These are phyloP conservation scores for Hirudinaria manillensis DNA, from an alignment of 2,888 invertebrate species.

Conservation along the genomic window DNA sequence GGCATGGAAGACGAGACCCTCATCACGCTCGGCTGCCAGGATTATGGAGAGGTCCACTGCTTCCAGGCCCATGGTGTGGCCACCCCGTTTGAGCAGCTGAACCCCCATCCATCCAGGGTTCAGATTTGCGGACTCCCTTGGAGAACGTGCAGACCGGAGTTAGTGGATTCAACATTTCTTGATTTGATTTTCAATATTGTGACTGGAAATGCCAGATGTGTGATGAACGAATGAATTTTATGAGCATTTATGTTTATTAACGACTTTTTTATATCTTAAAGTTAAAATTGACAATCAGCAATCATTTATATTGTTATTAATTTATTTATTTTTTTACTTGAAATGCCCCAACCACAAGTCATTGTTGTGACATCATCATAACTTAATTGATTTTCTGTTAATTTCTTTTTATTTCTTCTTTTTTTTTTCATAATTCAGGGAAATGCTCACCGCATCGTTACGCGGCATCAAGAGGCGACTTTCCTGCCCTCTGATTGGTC, in stretches of 20 bases:
- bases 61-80: slow-evolving; percentile 8
- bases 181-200: background rate
- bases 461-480: background rate
- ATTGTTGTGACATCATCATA: too few species aligned
- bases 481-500: background rate
- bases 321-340: too few species aligned
- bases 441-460: background rate
- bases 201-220: too few species aligned
- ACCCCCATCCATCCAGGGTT: background rate
- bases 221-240: too few species aligned
- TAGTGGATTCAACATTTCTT: background rate
- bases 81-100: background rate
- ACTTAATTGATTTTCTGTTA: too few species aligned
- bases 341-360: too few species aligned
- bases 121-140: slow-evolving; percentile 8
- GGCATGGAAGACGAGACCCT: slow-evolving; percentile 1
- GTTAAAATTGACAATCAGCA: too few species aligned
- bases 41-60: slow-evolving; percentile 15
- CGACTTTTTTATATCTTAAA: too few species aligned
- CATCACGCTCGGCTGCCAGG: background rate
- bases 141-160: background rate
- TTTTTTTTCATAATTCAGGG: too few species aligned
- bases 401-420: too few species aligned
- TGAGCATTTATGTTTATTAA: too few species aligned
- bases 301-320: too few species aligned